Conservation (phyloP, 2,113 vertebrate species). For the Gasterosteus aculeatus region DNA sequence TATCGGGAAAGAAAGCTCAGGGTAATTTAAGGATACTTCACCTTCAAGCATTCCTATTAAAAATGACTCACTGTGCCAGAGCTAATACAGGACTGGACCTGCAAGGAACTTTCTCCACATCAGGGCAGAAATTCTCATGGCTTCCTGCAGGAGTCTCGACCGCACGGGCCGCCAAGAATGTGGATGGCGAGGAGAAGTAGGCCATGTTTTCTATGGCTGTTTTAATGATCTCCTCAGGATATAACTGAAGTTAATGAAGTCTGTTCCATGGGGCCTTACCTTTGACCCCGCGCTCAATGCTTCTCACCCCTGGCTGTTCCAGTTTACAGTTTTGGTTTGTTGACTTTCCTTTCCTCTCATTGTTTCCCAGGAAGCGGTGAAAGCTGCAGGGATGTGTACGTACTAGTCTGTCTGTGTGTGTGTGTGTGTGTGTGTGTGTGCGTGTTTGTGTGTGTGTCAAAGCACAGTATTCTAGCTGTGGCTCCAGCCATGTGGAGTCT, state of each 20-base stretch:
- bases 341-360: constrained; percentile 79
- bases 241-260: constrained; percentile 76
- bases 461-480: constrained; percentile 59
- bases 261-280: constrained; percentile 66
- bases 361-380: constrained; percentile 81
- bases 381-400: constrained; percentile 65
- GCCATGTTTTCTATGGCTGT: constrained; percentile 52
- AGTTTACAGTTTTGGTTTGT: constrained; percentile 78
- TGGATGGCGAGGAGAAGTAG: constrained; percentile 33
- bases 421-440: constrained; percentile 13
- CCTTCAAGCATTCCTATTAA: not conserved
- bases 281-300: constrained; percentile 69
- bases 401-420: not conserved
- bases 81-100: constrained; percentile 9
- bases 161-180: constrained; percentile 47
- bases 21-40: not conserved
- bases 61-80: not conserved
- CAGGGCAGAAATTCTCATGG: constrained; percentile 25
- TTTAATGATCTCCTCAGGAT: constrained; percentile 77
- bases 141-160: constrained; percentile 45
- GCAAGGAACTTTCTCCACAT: constrained; percentile 16
- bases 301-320: constrained; percentile 63
- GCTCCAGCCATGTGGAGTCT: constrained; percentile 49
- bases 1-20: not conserved
- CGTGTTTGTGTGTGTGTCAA: constrained; percentile 22